Percentiles rank a stretch among this genome's conserved stretches.
These are phyloP conservation scores for Agrypnia vestita DNA, from an alignment of 1,140 invertebrate genomes.

Conservation along the genomic window DNA sequence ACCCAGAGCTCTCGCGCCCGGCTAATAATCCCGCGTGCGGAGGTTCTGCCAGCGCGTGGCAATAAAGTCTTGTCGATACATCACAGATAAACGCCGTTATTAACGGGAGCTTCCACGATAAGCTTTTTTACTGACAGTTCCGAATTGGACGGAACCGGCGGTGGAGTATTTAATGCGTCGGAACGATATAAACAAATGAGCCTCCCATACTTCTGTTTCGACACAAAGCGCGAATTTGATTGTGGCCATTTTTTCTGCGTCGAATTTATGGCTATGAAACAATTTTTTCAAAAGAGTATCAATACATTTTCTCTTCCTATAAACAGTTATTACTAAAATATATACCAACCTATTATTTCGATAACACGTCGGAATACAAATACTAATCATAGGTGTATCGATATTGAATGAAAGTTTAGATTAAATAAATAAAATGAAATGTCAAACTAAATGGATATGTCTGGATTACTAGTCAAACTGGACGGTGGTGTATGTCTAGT, in stretches of 20 bases:
- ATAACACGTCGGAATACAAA: too few species aligned
- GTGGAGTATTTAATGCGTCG: slow-evolving; percentile 10
- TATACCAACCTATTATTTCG: too few species aligned
- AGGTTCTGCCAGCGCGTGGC: not conserved
- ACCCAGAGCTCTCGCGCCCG: slow-evolving; percentile 21
- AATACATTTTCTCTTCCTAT: too few species aligned
- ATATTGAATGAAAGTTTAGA: too few species aligned
- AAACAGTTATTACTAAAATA: too few species aligned
- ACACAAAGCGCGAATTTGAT: not conserved
- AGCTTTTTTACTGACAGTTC: slow-evolving; percentile 41
- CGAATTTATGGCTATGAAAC: not conserved
- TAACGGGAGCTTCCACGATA: slow-evolving; percentile 37
- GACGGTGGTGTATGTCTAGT: too few species aligned
- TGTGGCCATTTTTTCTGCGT: slow-evolving; percentile 7
- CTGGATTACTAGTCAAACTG: too few species aligned
- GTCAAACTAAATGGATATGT: too few species aligned
- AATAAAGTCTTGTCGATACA: slow-evolving; percentile 36
- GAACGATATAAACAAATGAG: slow-evolving; percentile 17
- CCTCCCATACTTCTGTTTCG: not conserved
- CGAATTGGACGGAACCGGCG: slow-evolving; percentile 5
- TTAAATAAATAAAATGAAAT: too few species aligned
- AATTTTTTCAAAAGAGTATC: slow-evolving; percentile 2
- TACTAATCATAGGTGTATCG: too few species aligned
- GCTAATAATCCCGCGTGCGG: not conserved
- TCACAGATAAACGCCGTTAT: slow-evolving; percentile 43